Evolutionary conservation across 2,888 invertebrate species (phyloP), one percentile per base, ranked within the genome.

Genomic region (Pediacus dermestoides): DNA sequence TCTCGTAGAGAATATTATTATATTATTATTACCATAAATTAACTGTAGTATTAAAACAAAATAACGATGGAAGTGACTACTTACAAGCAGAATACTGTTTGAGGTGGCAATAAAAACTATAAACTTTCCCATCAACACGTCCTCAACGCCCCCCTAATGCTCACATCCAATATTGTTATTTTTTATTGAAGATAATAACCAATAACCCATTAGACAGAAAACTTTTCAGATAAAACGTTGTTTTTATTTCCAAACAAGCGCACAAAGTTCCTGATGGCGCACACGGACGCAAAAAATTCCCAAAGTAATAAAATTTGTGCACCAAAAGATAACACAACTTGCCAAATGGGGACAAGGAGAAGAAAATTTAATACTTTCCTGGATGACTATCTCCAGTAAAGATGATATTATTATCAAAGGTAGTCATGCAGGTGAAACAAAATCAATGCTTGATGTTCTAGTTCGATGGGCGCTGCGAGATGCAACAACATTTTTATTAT

Each of bases 301-400:
- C 28, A 28, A 28, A 36, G 43, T 43, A 39, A 43, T 39, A 43
- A 39, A 28, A 39, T 39, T 42, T 35, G 13, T 23, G 9, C 22
- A 28, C 26, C 26, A 16, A n/a, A 30, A 27, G 9, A 34, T 38
- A 15, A 31, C 30, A 28, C 14, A 28, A 28, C 28, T 28, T 28
- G 8, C 28, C 13, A 28, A n/a, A 10, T 23, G 28, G 13, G 12
- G 14, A 12, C 28, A 32, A 33, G 28, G 28, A 32, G 28, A 21
- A 33, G 35, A 36, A 39, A 43, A 36, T 43, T 43, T 36, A 43
- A 43, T 43, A 43, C 39, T 39, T 43, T 37, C 30, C 25, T 7
- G 32, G 26, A 16, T 27, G 39, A 39, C 36, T 26, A 36, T 39
- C 33, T 27, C 39, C 12, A 4, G 14, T 13, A 14, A 28, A 11